Percentiles rank a stretch among this genome's conserved stretches.
These are phyloP conservation scores for Pagrus major DNA, from an alignment of 2,113 vertebrate genomes.

Conservation along the genomic window DNA sequence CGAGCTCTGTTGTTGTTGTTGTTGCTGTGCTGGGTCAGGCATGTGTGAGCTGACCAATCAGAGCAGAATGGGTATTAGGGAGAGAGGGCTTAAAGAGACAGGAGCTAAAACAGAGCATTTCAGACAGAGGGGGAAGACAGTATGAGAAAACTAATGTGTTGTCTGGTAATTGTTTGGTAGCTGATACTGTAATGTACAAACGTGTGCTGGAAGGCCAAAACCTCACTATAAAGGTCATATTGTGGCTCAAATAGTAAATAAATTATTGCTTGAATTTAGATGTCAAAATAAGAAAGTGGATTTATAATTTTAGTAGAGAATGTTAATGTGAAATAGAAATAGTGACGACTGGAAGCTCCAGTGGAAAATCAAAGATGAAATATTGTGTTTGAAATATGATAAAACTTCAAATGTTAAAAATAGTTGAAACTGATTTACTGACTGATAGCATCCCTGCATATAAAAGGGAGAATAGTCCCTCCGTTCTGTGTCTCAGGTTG, in stretches of 20 bases:
- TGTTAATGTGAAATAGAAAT: neutral
- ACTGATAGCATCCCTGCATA: neutral
- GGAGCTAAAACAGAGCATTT: too few species aligned
- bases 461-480: neutral
- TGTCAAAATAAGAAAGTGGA: neutral
- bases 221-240: neutral
- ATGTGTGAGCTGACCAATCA: too few species aligned
- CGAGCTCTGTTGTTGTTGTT: too few species aligned
- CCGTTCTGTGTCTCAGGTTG: conserved; percentile 30
- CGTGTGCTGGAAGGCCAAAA: neutral
- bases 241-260: neutral
- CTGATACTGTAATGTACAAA: neutral
- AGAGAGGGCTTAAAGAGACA: too few species aligned
- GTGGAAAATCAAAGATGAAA: conserved; percentile 10
- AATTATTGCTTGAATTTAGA: neutral
- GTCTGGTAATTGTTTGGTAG: too few species aligned
- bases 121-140: too few species aligned
- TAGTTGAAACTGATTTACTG: neutral
- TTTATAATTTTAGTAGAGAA: neutral
- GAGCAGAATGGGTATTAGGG: too few species aligned
- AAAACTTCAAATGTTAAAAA: neutral
- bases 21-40: too few species aligned
- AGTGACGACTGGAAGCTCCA: neutral
- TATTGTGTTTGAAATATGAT: conserved; percentile 12
- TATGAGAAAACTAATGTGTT: too few species aligned